These are phyloP conservation scores for Porites lutea DNA, from an alignment of 64 coral and sea anemone genomes.

Conservation along the genomic window DNA sequence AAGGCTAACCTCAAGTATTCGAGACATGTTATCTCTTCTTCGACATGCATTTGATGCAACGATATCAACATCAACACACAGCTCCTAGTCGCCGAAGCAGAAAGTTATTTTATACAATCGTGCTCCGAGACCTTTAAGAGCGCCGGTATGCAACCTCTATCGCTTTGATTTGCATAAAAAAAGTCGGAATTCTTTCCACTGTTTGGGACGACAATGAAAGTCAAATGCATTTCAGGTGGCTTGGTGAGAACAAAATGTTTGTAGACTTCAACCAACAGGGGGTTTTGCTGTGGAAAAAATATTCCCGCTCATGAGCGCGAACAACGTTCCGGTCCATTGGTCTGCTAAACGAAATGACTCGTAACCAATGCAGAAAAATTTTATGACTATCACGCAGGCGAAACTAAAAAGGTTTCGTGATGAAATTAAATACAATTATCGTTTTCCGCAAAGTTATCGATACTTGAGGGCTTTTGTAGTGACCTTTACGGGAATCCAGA, in stretches of 20 bases:
- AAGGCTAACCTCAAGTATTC: slow-evolving; percentile 25
- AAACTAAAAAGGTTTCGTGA: not conserved
- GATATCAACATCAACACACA: slow-evolving; percentile 6
- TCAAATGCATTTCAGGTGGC: not conserved
- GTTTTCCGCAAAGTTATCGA: not conserved
- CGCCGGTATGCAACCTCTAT: slow-evolving; percentile 29
- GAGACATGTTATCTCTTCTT: slow-evolving; percentile 20
- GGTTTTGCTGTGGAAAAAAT: not conserved
- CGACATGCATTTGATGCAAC: not conserved
- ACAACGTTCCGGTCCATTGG: not conserved
- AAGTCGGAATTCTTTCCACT: not conserved
- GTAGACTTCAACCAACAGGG: not conserved
- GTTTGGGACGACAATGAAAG: not conserved
- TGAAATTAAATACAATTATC: not conserved
- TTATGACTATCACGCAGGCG: not conserved
- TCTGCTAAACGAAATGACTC: not conserved
- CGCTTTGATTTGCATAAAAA: not conserved
- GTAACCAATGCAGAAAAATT: not conserved
- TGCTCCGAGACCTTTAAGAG: not conserved
- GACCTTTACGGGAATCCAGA: not conserved
- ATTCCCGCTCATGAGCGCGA: not conserved
- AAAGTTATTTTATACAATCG: slow-evolving; percentile 27
- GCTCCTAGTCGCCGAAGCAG: slow-evolving; percentile 1
- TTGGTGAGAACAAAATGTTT: not conserved
- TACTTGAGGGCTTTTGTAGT: not conserved